Evolutionary conservation across 2,888 invertebrate genomes (phyloP), one percentile per base, ranked within the genome.

Genomic region (Cryptocephalus moraei): DNA sequence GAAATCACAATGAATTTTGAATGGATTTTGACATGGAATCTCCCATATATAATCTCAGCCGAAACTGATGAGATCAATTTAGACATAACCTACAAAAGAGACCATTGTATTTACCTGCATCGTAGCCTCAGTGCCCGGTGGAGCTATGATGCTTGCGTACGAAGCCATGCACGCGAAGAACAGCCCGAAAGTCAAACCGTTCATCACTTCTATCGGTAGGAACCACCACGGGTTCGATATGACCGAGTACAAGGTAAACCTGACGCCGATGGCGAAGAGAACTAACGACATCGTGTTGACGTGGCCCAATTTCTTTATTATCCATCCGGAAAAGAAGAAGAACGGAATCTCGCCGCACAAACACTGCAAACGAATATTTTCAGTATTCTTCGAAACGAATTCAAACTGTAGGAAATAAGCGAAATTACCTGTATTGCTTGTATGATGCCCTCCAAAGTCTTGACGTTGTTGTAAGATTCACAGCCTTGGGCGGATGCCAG

Each of bases 91-190:
- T n/a, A n/a, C n/a, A n/a, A n/a, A n/a, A n/a, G n/a, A n/a, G n/a
- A n/a, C n/a, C n/a, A n/a, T 34, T 34, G 34, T 36, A n/a, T 22
- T 62, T 68, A 84, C 84, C 77, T 90, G 90, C 62, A 91, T 82
- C 10, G 92, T 91, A 0, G 90, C 87, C 69, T 89, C 87, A 0
- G 87, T 87, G 9, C 91, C 91, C 0, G 84, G 78, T 1, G 90
- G 89, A 1, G 91, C 84, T 1, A 89, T 80, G 51, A 85, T 80
- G 63, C 83, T 87, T 0, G 91, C 91, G 68, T 91, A 92, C 0
- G 90, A 88, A 12, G 90, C 83, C 87, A 91, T 89, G 9, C 89
- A 84, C 0, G 91, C 82, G 67, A 88, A 92, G 61, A 88, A 88
- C 64, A 92, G 78, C 13, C 93, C 93, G 65, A 89, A 88, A 0